Evolutionary conservation across 2,113 vertebrate species (phyloP).

Genomic region (Cisticola juncidis): DNA sequence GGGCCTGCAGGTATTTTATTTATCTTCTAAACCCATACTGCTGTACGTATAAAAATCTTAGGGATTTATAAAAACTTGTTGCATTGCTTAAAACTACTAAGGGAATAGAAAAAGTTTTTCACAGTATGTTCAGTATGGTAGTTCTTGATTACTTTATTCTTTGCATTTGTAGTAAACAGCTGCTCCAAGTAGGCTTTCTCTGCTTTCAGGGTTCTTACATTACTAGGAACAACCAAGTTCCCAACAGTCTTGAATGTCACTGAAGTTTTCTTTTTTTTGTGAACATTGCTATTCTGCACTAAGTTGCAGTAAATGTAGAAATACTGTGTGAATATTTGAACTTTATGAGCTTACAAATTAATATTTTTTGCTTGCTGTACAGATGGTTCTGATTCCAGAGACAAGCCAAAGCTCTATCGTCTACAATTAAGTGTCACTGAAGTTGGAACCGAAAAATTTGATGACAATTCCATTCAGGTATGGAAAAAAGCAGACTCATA

Average conservation of each 20-base stretch:
- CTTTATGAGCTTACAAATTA: not conserved
- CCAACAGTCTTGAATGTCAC: not conserved
- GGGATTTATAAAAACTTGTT: not conserved
- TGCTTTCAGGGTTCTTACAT: not conserved
- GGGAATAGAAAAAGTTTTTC: not conserved
- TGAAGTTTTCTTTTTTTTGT: not conserved
- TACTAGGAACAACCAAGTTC: not conserved
- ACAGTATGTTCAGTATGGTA: not conserved
- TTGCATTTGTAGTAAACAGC: not conserved
- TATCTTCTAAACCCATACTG: not conserved
- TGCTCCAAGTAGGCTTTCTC: not conserved
- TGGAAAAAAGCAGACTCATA: not conserved
- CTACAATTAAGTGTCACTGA: constrained; percentile 95
- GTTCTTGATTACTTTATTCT: not conserved
- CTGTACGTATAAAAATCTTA: not conserved
- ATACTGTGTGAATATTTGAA: not conserved
- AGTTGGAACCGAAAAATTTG: constrained; percentile 92
- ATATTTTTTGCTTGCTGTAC: not conserved
- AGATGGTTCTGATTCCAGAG: constrained; percentile 97
- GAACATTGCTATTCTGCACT: not conserved
- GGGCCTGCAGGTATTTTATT: not conserved
- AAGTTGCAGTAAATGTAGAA: not conserved
- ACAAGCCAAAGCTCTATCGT: constrained; percentile 97
- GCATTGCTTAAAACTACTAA: not conserved
- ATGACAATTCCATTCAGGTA: constrained; percentile 96